phyloP scores from a whole-genome alignment of 1,140 invertebrate genomes.

The Dendroctonus valens region DNA sequence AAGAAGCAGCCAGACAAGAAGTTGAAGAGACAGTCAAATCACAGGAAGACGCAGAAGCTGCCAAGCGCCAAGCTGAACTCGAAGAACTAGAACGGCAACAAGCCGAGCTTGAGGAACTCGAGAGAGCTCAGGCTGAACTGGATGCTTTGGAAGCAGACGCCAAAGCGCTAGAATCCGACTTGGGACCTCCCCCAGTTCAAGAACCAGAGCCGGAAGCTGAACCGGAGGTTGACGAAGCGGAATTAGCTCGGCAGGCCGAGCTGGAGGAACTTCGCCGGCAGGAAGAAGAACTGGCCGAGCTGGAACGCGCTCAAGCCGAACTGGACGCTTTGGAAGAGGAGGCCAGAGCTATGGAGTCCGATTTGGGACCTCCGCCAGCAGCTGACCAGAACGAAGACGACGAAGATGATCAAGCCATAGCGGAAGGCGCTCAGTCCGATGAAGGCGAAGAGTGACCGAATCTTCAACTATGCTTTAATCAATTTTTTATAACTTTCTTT shows the following conservation, averaged over 20 bases:
- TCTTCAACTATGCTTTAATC: slow-evolving; percentile 28
- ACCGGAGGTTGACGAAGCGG: slow-evolving; percentile 39
- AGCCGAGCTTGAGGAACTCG: slow-evolving; percentile 54
- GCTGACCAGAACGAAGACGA: slow-evolving; percentile 46
- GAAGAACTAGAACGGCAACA: slow-evolving; percentile 58
- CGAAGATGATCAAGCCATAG: slow-evolving; percentile 37
- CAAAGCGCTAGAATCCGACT: slow-evolving; percentile 48
- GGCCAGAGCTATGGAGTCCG: slow-evolving; percentile 35
- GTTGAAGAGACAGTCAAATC: slow-evolving; percentile 47
- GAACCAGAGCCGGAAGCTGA: slow-evolving; percentile 51
- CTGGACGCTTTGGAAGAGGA: slow-evolving; percentile 35
- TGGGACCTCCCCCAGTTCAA: slow-evolving; percentile 42
- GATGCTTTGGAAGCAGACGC: slow-evolving; percentile 43
- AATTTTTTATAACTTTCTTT: slow-evolving; percentile 22
- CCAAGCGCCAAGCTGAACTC: slow-evolving; percentile 57
- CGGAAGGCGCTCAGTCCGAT: slow-evolving; percentile 41
- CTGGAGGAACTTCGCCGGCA: slow-evolving; percentile 28
- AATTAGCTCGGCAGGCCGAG: slow-evolving; percentile 50
- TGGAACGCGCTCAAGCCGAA: slow-evolving; percentile 36
- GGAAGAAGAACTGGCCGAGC: slow-evolving; percentile 34
- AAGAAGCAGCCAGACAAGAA: slow-evolving; percentile 45
- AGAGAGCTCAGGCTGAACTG: slow-evolving; percentile 42
- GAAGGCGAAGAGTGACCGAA: slow-evolving; percentile 42
- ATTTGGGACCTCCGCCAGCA: slow-evolving; percentile 34
- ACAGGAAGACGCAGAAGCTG: slow-evolving; percentile 45